Base-by-base conservation (phyloP, 2,888 invertebrate genomes). In the Bibio marci region DNA sequence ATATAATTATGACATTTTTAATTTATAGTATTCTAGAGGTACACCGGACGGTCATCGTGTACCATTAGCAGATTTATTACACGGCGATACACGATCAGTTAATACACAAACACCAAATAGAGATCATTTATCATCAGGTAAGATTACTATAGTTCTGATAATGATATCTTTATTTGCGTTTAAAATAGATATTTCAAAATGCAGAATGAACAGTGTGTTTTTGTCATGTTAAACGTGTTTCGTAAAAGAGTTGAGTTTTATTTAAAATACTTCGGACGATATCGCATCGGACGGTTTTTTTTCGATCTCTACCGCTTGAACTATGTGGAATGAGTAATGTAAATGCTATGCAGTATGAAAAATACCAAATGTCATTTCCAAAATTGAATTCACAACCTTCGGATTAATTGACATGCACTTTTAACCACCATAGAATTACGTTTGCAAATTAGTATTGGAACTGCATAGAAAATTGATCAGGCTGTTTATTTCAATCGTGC, bases 1-100 rank as follows among this genome's bases (percentile, higher is more conserved):
- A 25, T 33, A 30, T 32, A 27, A 7, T n/a, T n/a, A n/a, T n/a
- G n/a, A n/a, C n/a, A n/a, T n/a, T 36, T n/a, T 10, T 12, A 28
- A 25, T 8, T 37, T 33, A 38, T 42, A 47, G 46, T 46, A 57
- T 48, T 62, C 64, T 32, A 71, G 80, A 64, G 73, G 72, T 39
- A 79, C 81, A 41, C 85, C 86, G 3, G 87, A 87, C 64, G 87
- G 87, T 12, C 85, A 85, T 55, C 68, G 85, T 44, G 86, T 86
- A 11, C 87, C 87, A 4, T 65, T 85, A 42, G 80, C 82, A 5
- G 86, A 86, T 52, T 60, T 82, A 18, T 66, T 81, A 44, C 66
- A 76, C 37, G 42, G 45, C 34, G 46, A 46, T 30, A 46, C 45
- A 30, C 70, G 82, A 44, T 81, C 80, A 41, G 80, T 85, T 43